These are phyloP conservation scores for Sylvia atricapilla DNA, from an alignment of 2,113 vertebrate genomes.

Conservation along the genomic window DNA sequence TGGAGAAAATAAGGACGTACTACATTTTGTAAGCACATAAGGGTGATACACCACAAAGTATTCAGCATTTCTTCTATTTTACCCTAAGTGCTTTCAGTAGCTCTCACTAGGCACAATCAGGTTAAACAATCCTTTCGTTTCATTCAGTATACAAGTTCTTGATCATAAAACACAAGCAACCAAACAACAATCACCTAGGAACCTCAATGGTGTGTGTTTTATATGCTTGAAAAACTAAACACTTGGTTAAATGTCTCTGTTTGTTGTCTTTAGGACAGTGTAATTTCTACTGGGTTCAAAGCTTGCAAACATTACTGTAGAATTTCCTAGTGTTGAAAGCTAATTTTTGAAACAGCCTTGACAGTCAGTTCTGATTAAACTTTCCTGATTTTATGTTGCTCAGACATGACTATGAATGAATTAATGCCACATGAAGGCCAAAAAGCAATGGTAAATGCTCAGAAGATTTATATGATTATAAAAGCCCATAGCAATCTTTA, in stretches of 20 bases:
- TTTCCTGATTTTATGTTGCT: background rate
- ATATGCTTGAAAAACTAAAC: background rate
- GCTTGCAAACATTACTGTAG: background rate
- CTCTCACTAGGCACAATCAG: background rate
- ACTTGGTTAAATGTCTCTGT: background rate
- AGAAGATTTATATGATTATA: background rate
- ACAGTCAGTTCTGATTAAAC: background rate
- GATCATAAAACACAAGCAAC: background rate
- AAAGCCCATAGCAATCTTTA: background rate
- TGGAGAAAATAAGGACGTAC: background rate
- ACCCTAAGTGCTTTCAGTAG: background rate
- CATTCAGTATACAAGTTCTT: background rate
- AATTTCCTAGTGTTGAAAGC: background rate
- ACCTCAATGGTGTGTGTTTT: background rate
- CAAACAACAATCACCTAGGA: background rate
- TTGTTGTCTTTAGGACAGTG: accelerated
- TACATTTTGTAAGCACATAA: background rate
- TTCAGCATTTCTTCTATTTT: background rate
- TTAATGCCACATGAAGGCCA: background rate
- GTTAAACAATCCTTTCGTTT: background rate
- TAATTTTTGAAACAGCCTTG: background rate
- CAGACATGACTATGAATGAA: background rate
- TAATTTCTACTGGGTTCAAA: background rate
- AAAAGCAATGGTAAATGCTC: background rate
- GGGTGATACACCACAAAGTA: background rate